Evolutionary conservation across 2,113 vertebrate genomes (phyloP), one percentile per base, ranked within the genome.

Genomic region (Osmerus eperlanus): DNA sequence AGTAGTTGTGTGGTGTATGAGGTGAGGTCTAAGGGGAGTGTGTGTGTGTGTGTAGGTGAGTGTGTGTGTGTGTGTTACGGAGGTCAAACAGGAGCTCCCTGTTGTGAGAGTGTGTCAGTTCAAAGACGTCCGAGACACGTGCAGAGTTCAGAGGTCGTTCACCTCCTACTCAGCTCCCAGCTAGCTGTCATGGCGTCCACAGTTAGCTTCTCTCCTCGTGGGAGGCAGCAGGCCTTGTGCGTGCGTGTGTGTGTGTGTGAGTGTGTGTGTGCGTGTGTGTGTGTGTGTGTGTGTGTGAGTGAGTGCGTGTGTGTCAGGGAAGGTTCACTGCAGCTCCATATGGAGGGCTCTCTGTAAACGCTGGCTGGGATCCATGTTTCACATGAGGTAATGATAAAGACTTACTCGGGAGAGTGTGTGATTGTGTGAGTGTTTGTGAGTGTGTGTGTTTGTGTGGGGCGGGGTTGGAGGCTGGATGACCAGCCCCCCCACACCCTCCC

Each of bases 21-120:
- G n/a, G n/a, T n/a, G n/a, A n/a, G n/a, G n/a, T n/a, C n/a, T n/a
- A n/a, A n/a, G n/a, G n/a, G n/a, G n/a, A n/a, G 62, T 65, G 52
- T 72, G 70, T 54, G 32, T 5, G n/a, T 60, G 58, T 63, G 60
- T 52, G 36, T 62, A 15, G 53, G 47, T 62, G 59, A 52, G 58
- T 62, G 56, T 60, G 32, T 52, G 47, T 56, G 14, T 9, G 64
- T 51, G 64, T 28, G 19, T 67, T 41, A 71, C 8, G 56, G 66
- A 58, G 58, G 72, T 77, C 76, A 62, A 47, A 23, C 77, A 70
- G 36, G 66, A 77, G 75, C 32, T 73, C 29, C 56, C 8, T 47
- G 67, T 72, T 77, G 77, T 81, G 78, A 82, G 59, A 64, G 51
- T 70, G 67, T 76, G 68, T 78, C 81, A 74, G 61, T 80, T 84